These are phyloP conservation scores for Neodiprion virginianus DNA, from an alignment of 1,140 invertebrate genomes.

Conservation along the genomic window DNA sequence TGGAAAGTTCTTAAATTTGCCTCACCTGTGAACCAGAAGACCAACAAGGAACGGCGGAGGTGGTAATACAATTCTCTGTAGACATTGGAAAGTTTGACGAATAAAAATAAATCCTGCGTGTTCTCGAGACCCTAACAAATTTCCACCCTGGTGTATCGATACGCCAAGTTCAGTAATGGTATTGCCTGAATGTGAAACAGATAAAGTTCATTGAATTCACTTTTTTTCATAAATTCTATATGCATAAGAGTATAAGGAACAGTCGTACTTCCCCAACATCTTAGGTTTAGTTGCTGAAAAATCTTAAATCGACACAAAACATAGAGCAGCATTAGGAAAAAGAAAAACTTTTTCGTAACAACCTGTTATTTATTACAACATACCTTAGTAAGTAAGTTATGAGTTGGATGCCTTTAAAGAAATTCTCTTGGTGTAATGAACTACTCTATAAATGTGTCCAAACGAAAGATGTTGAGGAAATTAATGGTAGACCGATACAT, in stretches of 20 bases:
- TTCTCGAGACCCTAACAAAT: conserved; percentile 80
- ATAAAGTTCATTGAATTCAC: no score
- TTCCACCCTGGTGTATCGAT: conserved; percentile 67
- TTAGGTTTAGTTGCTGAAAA: not conserved
- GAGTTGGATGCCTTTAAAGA: no score
- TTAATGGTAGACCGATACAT: not conserved
- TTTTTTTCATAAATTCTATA: no score
- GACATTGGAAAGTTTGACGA: conserved; percentile 82
- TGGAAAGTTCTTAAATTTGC: conserved; percentile 38
- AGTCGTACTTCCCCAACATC: conserved; percentile 12
- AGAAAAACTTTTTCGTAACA: conserved; percentile 3
- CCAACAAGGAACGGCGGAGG: conserved; percentile 81
- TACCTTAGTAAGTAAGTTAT: no score
- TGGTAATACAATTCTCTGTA: conserved; percentile 79
- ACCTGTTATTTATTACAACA: no score
- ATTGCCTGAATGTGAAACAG: conserved; percentile 64
- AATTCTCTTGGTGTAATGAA: no score
- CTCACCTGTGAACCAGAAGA: conserved; percentile 80
- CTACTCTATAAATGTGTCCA: no score
- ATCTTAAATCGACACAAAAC: conserved; percentile 11
- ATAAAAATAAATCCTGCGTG: conserved; percentile 88
- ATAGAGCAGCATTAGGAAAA: conserved; percentile 22
- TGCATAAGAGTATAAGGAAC: not conserved
- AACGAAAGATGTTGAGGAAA: no score
- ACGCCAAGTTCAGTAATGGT: conserved; percentile 78